These are phyloP conservation scores for Archips crataeganus DNA, from an alignment of 2,888 invertebrate species.

Conservation along the genomic window DNA sequence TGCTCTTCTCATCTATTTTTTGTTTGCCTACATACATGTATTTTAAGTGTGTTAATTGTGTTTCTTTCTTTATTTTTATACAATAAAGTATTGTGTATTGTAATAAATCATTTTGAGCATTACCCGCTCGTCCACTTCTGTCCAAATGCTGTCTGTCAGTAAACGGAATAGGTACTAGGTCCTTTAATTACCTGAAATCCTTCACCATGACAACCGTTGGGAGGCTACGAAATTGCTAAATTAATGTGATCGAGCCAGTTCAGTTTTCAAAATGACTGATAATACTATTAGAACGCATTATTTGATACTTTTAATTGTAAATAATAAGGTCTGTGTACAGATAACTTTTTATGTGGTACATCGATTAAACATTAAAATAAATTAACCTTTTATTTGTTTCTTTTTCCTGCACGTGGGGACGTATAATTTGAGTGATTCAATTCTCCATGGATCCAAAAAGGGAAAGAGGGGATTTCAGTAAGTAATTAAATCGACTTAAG, in stretches of 20 bases:
- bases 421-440: slow-evolving; percentile 13
- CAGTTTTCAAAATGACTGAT: slow-evolving; percentile 61
- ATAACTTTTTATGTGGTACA: slow-evolving; percentile 77
- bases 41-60: no score
- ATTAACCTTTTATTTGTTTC: slow-evolving; percentile 28
- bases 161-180: no score
- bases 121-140: no score
- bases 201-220: background rate
- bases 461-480: slow-evolving; percentile 6
- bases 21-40: no score
- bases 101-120: no score
- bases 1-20: no score
- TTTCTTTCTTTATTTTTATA: no score
- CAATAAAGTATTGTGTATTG: no score
- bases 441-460: background rate
- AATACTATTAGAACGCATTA: slow-evolving; percentile 58
- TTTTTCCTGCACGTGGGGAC: background rate
- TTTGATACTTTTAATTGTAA: slow-evolving; percentile 34
- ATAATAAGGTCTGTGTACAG: slow-evolving; percentile 63
- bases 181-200: no score
- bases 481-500: slow-evolving; percentile 26
- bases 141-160: no score
- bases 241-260: slow-evolving; percentile 26
- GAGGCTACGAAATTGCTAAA: background rate
- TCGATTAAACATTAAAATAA: slow-evolving; percentile 75